phyloP scores from a whole-genome alignment of 2,888 invertebrate species.

The Eilema depressum region DNA sequence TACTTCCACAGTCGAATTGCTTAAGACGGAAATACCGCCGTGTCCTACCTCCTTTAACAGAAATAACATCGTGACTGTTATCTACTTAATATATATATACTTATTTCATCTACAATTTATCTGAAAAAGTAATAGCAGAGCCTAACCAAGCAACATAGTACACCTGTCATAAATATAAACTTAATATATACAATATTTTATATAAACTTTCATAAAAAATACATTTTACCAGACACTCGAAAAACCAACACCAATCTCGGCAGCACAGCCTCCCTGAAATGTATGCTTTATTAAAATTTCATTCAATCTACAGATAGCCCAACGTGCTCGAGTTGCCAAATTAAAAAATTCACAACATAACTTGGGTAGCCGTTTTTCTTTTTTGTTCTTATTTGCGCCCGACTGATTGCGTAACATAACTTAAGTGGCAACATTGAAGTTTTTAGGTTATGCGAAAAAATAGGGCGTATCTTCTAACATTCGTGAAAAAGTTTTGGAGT shows the following conservation, averaged over 20 bases:
- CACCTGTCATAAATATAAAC: no score
- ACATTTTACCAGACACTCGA: background rate
- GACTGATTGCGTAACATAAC: conserved; percentile 8
- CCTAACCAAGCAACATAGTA: no score
- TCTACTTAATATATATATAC: no score
- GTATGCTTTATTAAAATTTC: conserved; percentile 41
- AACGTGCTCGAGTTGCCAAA: conserved; percentile 18
- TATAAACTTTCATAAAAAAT: background rate
- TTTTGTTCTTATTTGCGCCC: conserved; percentile 10
- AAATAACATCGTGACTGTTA: no score
- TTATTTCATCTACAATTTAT: no score
- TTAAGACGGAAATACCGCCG: no score
- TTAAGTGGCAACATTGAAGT: background rate
- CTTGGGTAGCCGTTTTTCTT: conserved; percentile 11
- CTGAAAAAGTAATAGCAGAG: background rate
- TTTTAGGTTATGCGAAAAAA: conserved; percentile 10
- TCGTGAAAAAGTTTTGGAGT: background rate
- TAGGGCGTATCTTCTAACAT: background rate
- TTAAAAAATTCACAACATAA: conserved; percentile 25
- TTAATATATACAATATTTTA: background rate
- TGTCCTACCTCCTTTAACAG: no score
- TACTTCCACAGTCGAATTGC: no score
- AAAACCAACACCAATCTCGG: conserved; percentile 15
- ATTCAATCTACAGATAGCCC: conserved; percentile 32
- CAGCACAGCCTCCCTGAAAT: background rate